Evolutionary conservation across 2,797 vertebrate species (phyloP).

Genomic region (Pogonophryne albipinna): DNA sequence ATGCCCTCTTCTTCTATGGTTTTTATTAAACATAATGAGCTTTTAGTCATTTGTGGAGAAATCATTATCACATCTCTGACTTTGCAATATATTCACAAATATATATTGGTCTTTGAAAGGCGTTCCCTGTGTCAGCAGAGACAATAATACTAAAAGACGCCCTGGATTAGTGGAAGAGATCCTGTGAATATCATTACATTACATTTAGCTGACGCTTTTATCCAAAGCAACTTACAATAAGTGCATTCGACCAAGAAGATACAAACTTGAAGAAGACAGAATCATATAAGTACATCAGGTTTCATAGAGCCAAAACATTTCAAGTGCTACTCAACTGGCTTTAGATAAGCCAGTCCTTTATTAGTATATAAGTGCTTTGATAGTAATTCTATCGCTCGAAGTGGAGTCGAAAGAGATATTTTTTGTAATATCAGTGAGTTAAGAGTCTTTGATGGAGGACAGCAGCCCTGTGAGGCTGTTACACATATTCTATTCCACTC

Average conservation of each 20-base stretch:
- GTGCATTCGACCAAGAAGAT: no score
- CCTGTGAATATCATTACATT: not conserved
- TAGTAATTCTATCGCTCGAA: no score
- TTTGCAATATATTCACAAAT: constrained; percentile 3
- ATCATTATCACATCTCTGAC: constrained; percentile 16
- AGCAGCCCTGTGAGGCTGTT: not conserved
- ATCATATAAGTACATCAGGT: no score
- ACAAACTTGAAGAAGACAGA: no score
- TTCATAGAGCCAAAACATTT: no score
- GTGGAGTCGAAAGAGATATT: no score
- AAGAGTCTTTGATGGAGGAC: not conserved
- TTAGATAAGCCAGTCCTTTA: no score
- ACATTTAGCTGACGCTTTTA: no score
- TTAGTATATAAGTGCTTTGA: no score
- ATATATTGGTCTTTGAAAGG: constrained; percentile 5
- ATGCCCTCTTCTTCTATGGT: constrained; percentile 16
- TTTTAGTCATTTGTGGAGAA: constrained; percentile 33
- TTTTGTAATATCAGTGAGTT: not conserved
- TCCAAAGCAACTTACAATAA: no score
- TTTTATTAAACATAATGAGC: constrained; percentile 11
- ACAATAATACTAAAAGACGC: not conserved
- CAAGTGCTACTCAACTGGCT: no score
- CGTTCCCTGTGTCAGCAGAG: constrained; percentile 5
- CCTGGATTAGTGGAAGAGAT: constrained; percentile 1
- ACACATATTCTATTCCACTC: constrained; percentile 2